Percentiles rank a stretch among this genome's conserved stretches.
Evolutionary conservation across 1,140 invertebrate genomes (phyloP).

Genomic region (Cylas formicarius): DNA sequence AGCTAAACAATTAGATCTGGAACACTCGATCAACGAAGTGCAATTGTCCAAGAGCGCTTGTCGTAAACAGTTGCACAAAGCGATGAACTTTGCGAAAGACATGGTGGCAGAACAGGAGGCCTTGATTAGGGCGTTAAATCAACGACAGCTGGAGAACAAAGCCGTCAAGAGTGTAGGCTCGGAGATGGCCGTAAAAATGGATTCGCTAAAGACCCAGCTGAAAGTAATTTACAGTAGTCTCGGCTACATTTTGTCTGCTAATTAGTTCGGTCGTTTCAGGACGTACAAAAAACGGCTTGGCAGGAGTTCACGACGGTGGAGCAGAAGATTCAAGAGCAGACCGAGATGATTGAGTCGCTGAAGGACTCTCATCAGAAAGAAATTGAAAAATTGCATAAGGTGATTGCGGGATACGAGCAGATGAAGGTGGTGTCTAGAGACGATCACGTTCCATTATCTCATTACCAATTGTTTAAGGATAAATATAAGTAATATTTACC

Average conservation of each 20-base stretch:
- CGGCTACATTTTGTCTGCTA: neutral
- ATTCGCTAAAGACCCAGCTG: constrained; percentile 46
- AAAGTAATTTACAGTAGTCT: constrained; percentile 40
- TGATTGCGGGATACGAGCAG: constrained; percentile 50
- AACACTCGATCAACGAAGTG: constrained; percentile 43
- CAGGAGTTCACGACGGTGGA: constrained; percentile 47
- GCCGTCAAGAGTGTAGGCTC: constrained; percentile 46
- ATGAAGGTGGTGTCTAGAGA: constrained; percentile 39
- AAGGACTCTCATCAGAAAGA: constrained; percentile 47
- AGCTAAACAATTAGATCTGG: constrained; percentile 44
- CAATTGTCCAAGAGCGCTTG: constrained; percentile 48
- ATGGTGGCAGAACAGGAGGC: constrained; percentile 50
- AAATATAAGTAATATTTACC: constrained; percentile 30
- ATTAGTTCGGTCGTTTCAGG: constrained; percentile 38
- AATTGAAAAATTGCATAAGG: constrained; percentile 43
- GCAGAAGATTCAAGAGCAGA: constrained; percentile 47
- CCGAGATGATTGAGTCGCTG: constrained; percentile 43
- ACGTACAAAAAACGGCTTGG: constrained; percentile 47
- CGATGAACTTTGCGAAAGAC: constrained; percentile 48
- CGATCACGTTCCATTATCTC: constrained; percentile 22
- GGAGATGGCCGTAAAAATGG: constrained; percentile 47
- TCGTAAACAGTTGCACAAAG: constrained; percentile 49
- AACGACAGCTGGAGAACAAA: constrained; percentile 47
- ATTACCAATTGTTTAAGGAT: constrained; percentile 35
- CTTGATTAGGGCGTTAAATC: constrained; percentile 42